Percentiles rank a stretch among this genome's conserved stretches.
phyloP scores from a whole-genome alignment of 23 tunicate species.

The Styela plicata region DNA sequence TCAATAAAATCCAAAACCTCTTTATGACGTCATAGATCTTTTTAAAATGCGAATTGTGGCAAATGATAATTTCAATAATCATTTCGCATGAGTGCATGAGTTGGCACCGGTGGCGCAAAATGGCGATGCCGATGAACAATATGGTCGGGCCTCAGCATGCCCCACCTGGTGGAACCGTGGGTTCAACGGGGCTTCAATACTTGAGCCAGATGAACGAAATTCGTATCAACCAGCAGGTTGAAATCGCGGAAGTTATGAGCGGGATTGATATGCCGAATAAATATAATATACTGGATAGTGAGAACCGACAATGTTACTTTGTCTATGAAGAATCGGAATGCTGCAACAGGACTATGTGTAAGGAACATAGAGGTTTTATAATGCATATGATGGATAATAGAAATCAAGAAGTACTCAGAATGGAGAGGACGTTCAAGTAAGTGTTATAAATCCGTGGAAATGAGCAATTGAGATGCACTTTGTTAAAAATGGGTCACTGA shows the following conservation, averaged over 20 bases:
- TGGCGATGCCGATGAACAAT: background rate
- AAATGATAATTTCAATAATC: too few relatives aligned
- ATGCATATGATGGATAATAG: background rate
- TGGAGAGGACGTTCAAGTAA: constrained; percentile 10
- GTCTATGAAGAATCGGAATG: constrained; percentile 9
- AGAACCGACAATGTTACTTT: background rate
- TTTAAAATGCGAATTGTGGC: too few relatives aligned
- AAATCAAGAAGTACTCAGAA: constrained; percentile 2
- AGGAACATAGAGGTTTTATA: constrained; percentile 14
- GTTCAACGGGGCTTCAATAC: background rate
- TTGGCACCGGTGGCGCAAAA: too few relatives aligned
- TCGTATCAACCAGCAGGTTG: background rate
- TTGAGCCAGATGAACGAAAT: background rate
- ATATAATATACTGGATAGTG: background rate
- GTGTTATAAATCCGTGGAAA: too few relatives aligned
- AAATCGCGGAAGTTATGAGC: constrained; percentile 7
- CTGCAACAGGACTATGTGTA: constrained; percentile 1
- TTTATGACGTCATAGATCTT: too few relatives aligned
- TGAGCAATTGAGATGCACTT: too few relatives aligned
- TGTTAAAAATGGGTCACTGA: too few relatives aligned
- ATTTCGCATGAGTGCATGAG: too few relatives aligned
- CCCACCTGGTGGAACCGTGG: background rate
- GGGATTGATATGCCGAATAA: constrained; percentile 6
- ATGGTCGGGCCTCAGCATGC: background rate
- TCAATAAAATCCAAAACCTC: too few relatives aligned